Evolutionary conservation across 2,113 vertebrate species (phyloP).

Genomic region (Electrona antarctica): DNA sequence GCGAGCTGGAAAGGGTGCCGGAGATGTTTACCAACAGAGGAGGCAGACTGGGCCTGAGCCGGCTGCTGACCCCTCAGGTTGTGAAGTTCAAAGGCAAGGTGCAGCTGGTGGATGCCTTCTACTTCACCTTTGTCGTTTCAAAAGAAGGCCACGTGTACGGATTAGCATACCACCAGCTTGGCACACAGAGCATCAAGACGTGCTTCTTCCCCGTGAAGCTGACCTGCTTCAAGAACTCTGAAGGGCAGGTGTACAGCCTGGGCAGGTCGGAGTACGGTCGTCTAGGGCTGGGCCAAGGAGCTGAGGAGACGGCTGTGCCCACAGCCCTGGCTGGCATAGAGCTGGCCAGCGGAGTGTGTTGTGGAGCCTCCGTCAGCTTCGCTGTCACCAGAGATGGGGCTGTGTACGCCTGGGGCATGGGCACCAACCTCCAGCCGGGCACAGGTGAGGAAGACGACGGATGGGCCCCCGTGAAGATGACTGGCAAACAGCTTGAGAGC

Average conservation of each 20-base stretch:
- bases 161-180: conserved; percentile 95
- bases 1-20: too few species aligned
- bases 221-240: conserved; percentile 92
- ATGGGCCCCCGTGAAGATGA: conserved; percentile 92
- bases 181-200: conserved; percentile 83
- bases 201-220: conserved; percentile 90
- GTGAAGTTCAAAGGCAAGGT: conserved; percentile 83
- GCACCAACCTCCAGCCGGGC: conserved; percentile 94
- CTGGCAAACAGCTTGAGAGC: conserved; percentile 92
- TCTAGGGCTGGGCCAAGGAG: conserved; percentile 87
- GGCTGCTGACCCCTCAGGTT: conserved; percentile 86
- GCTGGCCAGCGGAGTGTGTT: conserved; percentile 78
- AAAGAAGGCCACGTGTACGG: conserved; percentile 91
- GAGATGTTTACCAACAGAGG: too few species aligned
- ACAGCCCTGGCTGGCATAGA: conserved; percentile 82
- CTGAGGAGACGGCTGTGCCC: conserved; percentile 85
- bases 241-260: conserved; percentile 94
- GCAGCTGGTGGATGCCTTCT: conserved; percentile 88
- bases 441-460: conserved; percentile 91
- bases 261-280: conserved; percentile 93
- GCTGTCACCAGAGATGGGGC: conserved; percentile 88
- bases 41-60: conserved; percentile 27
- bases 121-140: conserved; percentile 91
- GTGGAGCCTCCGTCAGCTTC: conserved; percentile 90
- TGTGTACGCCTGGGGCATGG: conserved; percentile 97